Evolutionary conservation across 2,113 vertebrate genomes (phyloP), one percentile per base, ranked within the genome.

Genomic region (Gallinago media): DNA sequence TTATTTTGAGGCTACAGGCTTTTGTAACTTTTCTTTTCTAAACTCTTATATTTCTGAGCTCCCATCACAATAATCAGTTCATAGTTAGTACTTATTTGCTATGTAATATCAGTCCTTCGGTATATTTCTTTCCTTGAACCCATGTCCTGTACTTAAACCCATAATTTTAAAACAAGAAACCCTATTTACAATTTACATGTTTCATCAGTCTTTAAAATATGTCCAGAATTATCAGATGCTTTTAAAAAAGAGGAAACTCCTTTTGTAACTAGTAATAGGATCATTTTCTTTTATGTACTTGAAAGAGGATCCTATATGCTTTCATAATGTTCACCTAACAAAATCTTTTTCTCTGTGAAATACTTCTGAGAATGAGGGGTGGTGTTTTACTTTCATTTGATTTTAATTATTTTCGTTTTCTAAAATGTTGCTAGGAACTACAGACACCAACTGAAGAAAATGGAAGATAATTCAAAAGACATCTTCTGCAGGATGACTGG

Each of bases 351-450:
- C 70, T 32, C 32, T 47, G 7, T 46, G n/a, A 25, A 19, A 10
- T 65, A 8, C 5, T 72, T 42, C 34, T 26, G 59, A 80, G 32
- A 80, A 56, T 1, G 8, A 34, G 16, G 11, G 2, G 1, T 47
- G 4, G 1, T 1, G n/a, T 27, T 47, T 46, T 58, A 7, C 13
- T 20, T 26, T 11, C 7, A 1, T 36, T 67, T 49, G 25, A 2
- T 31, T 58, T 22, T 6, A 67, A 49, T 29, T 26, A 31, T 6
- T 62, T 49, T 36, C 0, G 13, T 50, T 81, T 65, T 29, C 7
- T 12, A 26, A 46, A 62, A 62, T n/a, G 2, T 29, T 55, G 40
- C 19, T 50, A 78, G 11, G 31, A 84, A 56, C 4, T 77, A 17
- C 11, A 63, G 74, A 49, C 11, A 52, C 4, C 5, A 74, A 20